A percentile compares a stretch with the other conserved stretches of the same genome.
Conservation (phyloP, 2,888 invertebrate genomes). For the Andrena bucephala region DNA sequence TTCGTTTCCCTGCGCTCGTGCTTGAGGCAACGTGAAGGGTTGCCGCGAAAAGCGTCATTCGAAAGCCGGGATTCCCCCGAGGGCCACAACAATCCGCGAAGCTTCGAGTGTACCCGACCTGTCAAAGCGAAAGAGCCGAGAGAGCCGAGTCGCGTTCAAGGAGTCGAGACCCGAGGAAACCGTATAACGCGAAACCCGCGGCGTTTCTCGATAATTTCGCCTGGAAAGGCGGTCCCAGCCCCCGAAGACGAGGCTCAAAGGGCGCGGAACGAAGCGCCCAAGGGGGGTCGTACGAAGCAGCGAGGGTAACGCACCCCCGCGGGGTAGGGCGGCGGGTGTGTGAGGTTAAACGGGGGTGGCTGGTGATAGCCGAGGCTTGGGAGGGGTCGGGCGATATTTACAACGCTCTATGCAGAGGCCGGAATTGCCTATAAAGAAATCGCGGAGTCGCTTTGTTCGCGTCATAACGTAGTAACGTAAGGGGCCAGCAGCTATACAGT, state of each 20-base stretch:
- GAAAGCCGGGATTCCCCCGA: neutral
- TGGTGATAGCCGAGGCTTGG: conserved; percentile 43
- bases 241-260: conserved; percentile 42
- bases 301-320: conserved; percentile 39
- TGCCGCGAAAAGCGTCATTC: no score
- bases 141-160: neutral
- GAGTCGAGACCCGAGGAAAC: neutral
- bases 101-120: neutral
- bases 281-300: conserved; percentile 21
- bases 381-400: conserved; percentile 79
- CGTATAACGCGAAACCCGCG: conserved; percentile 1
- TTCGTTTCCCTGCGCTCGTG: no score
- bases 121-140: neutral
- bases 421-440: conserved; percentile 85
- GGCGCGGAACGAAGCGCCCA: conserved; percentile 50
- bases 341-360: conserved; percentile 52
- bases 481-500: conserved; percentile 79
- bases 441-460: conserved; percentile 84
- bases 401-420: conserved; percentile 81
- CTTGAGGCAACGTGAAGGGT: no score
- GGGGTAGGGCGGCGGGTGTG: conserved; percentile 8
- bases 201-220: conserved; percentile 21
- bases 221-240: conserved; percentile 20
- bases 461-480: conserved; percentile 84
- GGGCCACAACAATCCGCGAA: neutral